A percentile compares a stretch with the other conserved stretches of the same genome.
Evolutionary conservation across 2,797 vertebrate genomes (phyloP).

Genomic region (Chelon labrosus): DNA sequence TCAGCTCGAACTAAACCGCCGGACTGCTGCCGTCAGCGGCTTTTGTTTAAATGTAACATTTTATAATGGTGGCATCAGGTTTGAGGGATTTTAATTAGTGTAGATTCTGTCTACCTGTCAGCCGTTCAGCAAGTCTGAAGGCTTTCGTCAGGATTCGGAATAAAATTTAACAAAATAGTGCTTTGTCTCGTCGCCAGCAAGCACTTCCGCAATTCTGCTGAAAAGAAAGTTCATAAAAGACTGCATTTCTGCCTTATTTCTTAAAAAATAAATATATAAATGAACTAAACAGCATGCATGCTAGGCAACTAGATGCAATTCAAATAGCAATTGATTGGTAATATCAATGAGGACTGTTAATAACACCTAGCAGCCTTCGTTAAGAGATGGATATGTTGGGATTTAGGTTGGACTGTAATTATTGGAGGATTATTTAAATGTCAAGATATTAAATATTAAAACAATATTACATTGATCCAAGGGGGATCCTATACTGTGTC

Average conservation of each 20-base stretch:
- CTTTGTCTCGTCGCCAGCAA: background rate
- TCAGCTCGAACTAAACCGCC: conserved; percentile 28
- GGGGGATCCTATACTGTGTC: no score
- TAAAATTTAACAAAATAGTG: background rate
- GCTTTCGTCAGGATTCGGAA: conserved; percentile 2
- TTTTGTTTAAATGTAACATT: conserved; percentile 46
- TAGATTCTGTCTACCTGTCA: conserved; percentile 21
- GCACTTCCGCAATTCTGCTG: background rate
- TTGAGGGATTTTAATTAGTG: conserved; percentile 47
- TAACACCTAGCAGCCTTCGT: no score
- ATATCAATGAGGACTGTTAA: background rate
- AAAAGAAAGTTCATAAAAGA: background rate
- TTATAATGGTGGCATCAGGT: conserved; percentile 28
- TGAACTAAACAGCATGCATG: no score
- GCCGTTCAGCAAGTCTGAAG: conserved; percentile 6
- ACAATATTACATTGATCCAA: no score
- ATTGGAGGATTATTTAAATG: background rate
- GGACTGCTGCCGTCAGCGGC: conserved; percentile 35
- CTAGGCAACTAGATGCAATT: background rate
- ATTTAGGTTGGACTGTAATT: background rate
- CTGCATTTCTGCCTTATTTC: no score
- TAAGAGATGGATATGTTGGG: no score
- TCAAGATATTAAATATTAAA: background rate
- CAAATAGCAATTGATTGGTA: background rate
- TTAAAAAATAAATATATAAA: no score